Evolutionary conservation across 1,140 invertebrate genomes (phyloP).

Genomic region (Teleogryllus occipitalis): DNA sequence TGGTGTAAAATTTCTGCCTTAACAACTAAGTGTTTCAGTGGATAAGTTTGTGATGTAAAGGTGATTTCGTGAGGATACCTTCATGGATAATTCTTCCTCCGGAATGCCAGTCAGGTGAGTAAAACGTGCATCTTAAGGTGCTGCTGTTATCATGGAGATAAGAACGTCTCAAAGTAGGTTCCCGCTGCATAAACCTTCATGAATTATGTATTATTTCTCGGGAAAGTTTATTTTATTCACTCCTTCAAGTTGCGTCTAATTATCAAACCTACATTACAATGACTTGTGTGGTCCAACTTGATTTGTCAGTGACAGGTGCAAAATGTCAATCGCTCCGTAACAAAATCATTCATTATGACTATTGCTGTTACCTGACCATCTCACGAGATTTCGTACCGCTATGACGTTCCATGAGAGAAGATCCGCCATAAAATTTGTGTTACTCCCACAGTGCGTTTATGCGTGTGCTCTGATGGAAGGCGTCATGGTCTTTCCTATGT

Average conservation of each 20-base stretch:
- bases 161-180: neutral
- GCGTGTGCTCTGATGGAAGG: too few relatives aligned
- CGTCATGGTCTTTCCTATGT: too few relatives aligned
- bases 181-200: neutral
- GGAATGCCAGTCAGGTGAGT: neutral
- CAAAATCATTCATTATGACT: neutral
- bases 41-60: neutral
- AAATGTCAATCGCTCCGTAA: neutral
- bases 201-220: neutral
- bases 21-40: neutral
- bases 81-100: conserved; percentile 1
- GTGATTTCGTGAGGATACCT: neutral
- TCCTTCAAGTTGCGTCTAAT: neutral
- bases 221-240: conserved; percentile 2
- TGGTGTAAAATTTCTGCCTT: neutral
- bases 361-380: too few relatives aligned
- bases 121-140: neutral
- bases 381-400: too few relatives aligned
- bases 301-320: neutral
- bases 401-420: too few relatives aligned
- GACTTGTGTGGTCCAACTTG: neutral
- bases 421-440: too few relatives aligned
- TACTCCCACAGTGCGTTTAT: too few relatives aligned
- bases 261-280: neutral
- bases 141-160: neutral